Conservation (phyloP, 35 echinoderm and acorn worm species). For the Strongylocentrotus purpuratus region DNA sequence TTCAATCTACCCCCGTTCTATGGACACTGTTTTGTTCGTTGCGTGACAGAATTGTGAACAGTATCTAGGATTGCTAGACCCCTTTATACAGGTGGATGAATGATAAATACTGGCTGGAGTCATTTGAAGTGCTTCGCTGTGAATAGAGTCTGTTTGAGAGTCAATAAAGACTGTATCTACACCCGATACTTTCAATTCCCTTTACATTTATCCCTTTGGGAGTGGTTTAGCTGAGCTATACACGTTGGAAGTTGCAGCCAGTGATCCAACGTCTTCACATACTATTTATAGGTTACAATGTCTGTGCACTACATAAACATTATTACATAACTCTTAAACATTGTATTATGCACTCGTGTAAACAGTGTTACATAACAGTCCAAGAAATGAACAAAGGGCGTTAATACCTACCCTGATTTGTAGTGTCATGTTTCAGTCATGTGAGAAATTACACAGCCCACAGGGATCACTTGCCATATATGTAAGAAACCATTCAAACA, state of each 20-base stretch:
- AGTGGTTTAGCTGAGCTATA: background rate
- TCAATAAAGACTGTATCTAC: background rate
- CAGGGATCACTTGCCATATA: background rate
- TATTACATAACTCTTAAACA: background rate
- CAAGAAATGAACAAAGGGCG: background rate
- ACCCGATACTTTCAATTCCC: background rate
- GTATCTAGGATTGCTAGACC: background rate
- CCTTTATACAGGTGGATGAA: background rate
- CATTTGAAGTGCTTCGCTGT: background rate
- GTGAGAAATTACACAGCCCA: background rate
- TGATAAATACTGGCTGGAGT: background rate
- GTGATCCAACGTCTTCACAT: background rate
- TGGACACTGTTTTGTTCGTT: background rate
- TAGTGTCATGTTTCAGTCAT: background rate
- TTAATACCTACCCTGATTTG: background rate
- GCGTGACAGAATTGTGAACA: background rate
- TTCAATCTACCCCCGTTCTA: background rate
- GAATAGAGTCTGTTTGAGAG: background rate
- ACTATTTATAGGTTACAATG: background rate
- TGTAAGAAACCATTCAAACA: background rate
- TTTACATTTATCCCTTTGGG: background rate
- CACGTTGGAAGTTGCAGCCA: background rate
- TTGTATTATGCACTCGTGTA: background rate
- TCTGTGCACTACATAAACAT: background rate
- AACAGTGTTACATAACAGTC: background rate